A percentile compares a stretch with the other conserved stretches of the same genome.
Conservation (phyloP, 2,797 vertebrate species). For the Erethizon dorsatum region DNA sequence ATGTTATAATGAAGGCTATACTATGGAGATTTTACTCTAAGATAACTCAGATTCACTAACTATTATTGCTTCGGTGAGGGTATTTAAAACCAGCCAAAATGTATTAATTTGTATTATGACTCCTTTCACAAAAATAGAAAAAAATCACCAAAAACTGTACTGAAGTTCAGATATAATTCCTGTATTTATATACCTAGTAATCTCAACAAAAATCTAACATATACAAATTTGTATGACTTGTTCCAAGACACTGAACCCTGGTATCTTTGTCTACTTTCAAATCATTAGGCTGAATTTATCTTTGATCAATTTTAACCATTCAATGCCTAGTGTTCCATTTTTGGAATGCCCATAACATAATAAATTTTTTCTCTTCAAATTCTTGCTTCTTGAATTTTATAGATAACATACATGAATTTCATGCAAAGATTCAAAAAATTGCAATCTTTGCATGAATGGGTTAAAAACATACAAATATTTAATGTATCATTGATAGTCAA, state of each 20-base stretch:
- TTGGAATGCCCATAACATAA: background rate
- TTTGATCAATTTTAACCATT: background rate
- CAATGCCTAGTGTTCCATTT: background rate
- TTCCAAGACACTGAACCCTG: background rate
- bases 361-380: background rate
- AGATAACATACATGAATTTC: background rate
- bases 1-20: background rate
- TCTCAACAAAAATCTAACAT: background rate
- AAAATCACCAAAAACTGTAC: background rate
- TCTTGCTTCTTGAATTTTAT: background rate
- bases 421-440: background rate
- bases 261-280: background rate
- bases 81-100: constrained; percentile 20
- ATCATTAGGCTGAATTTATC: background rate
- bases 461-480: background rate
- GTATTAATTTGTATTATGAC: background rate
- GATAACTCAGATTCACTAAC: background rate
- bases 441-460: background rate
- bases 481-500: background rate
- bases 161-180: background rate
- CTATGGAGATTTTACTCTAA: background rate
- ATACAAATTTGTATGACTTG: background rate
- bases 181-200: background rate
- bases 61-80: background rate
- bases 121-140: constrained; percentile 8